Evolutionary conservation across 2,888 invertebrate genomes (phyloP).

Genomic region (Phengaris alcon): DNA sequence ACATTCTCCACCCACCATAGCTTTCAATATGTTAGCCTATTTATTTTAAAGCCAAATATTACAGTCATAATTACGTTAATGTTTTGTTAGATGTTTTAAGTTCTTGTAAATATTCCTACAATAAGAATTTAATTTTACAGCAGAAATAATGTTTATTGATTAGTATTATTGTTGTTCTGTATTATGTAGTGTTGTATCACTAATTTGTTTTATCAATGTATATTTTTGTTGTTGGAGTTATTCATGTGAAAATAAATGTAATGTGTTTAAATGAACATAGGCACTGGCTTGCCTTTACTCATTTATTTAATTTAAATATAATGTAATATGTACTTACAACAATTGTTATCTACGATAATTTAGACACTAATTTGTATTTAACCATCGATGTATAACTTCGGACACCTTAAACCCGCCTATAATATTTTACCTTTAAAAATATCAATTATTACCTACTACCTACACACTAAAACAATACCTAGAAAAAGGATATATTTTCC

Average conservation of each 20-base stretch:
- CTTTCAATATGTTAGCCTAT: slow-evolving; percentile 76
- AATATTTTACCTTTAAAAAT: slow-evolving; percentile 1
- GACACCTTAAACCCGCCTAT: slow-evolving; percentile 41
- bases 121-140: slow-evolving; percentile 70
- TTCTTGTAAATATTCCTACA: slow-evolving; percentile 69
- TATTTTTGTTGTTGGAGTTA: slow-evolving; percentile 67
- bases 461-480: not conserved
- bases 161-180: slow-evolving; percentile 77
- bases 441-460: not conserved
- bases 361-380: slow-evolving; percentile 21
- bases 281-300: slow-evolving; percentile 59
- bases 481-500: not conserved
- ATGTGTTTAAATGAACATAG: slow-evolving; percentile 46
- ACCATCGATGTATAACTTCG: slow-evolving; percentile 33
- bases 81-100: slow-evolving; percentile 71
- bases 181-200: slow-evolving; percentile 69
- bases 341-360: slow-evolving; percentile 28
- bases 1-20: slow-evolving; percentile 53
- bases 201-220: slow-evolving; percentile 72
- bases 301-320: slow-evolving; percentile 38
- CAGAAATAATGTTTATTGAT: slow-evolving; percentile 55
- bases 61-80: slow-evolving; percentile 74
- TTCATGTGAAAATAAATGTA: slow-evolving; percentile 54
- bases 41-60: slow-evolving; percentile 79
- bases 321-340: slow-evolving; percentile 39